These are phyloP conservation scores for Mimas tiliae DNA, from an alignment of 2,888 invertebrate genomes.

Conservation along the genomic window DNA sequence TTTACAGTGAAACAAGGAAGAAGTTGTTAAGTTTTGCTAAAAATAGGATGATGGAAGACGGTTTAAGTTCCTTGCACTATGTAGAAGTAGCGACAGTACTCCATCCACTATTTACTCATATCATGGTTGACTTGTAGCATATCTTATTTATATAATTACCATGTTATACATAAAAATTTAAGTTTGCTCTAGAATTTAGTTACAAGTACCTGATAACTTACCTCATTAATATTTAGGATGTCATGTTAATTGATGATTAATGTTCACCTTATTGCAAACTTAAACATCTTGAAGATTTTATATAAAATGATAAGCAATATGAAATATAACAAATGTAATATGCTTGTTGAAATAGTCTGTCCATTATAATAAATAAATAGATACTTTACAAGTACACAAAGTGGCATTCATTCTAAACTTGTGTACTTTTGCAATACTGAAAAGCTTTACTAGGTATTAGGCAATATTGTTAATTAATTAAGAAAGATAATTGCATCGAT, in stretches of 20 bases:
- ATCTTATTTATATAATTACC: constrained; percentile 21
- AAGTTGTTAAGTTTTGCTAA: constrained; percentile 73
- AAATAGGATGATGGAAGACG: constrained; percentile 83
- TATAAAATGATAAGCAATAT: constrained; percentile 25
- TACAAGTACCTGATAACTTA: constrained; percentile 21
- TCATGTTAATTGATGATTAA: constrained; percentile 14
- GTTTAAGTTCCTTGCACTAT: constrained; percentile 85
- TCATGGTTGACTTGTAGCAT: constrained; percentile 83
- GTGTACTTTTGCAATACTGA: constrained; percentile 15
- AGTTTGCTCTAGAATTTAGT: constrained; percentile 17
- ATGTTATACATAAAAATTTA: not conserved
- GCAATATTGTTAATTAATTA: constrained; percentile 20
- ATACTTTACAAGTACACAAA: not conserved
- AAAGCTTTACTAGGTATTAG: constrained; percentile 23
- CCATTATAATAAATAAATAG: not conserved
- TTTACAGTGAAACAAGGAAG: constrained; percentile 77
- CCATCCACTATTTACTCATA: constrained; percentile 86
- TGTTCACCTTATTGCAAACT: not conserved
- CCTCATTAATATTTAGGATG: constrained; percentile 14
- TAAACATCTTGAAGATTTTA: not conserved
- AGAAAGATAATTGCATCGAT: not conserved
- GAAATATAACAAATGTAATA: constrained; percentile 21
- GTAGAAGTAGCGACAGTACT: constrained; percentile 82
- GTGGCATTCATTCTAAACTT: not conserved
- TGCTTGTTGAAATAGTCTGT: constrained; percentile 15